Conservation (phyloP, 2,888 invertebrate species). For the Drosophila paranaensis region DNA sequence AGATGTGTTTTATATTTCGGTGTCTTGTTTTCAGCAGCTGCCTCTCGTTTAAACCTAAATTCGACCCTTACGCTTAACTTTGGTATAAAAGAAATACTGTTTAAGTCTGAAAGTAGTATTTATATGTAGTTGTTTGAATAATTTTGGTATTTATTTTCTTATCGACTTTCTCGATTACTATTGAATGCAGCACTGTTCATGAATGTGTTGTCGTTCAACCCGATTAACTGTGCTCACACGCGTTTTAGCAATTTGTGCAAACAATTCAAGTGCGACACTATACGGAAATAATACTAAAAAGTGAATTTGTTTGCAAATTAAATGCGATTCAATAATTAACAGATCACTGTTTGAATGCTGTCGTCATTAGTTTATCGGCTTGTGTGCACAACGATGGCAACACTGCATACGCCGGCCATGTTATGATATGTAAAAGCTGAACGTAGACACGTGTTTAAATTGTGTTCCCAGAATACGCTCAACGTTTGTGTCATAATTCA, state of each 20-base stretch:
- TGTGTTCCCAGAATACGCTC: conserved; percentile 50
- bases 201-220: conserved; percentile 57
- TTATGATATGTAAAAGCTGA: conserved; percentile 79
- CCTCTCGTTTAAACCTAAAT: background rate
- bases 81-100: background rate
- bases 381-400: conserved; percentile 59
- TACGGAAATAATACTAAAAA: conserved; percentile 15
- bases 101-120: background rate
- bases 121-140: background rate
- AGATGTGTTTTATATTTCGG: background rate
- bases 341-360: background rate
- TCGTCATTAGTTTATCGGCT: conserved; percentile 29
- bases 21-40: background rate
- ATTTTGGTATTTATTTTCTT: background rate
- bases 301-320: background rate
- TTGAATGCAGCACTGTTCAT: conserved; percentile 24
- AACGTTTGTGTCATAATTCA: conserved; percentile 38
- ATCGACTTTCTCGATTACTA: conserved; percentile 18
- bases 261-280: conserved; percentile 28
- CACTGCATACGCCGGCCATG: conserved; percentile 79
- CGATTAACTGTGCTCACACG: conserved; percentile 35
- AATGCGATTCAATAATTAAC: conserved; percentile 8
- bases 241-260: conserved; percentile 53
- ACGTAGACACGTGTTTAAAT: conserved; percentile 84
- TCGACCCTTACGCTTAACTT: too few species aligned